Percentiles rank a stretch among this genome's conserved stretches.
Conservation (phyloP, 2,113 vertebrate species). For the Psilopsiagon aymara region DNA sequence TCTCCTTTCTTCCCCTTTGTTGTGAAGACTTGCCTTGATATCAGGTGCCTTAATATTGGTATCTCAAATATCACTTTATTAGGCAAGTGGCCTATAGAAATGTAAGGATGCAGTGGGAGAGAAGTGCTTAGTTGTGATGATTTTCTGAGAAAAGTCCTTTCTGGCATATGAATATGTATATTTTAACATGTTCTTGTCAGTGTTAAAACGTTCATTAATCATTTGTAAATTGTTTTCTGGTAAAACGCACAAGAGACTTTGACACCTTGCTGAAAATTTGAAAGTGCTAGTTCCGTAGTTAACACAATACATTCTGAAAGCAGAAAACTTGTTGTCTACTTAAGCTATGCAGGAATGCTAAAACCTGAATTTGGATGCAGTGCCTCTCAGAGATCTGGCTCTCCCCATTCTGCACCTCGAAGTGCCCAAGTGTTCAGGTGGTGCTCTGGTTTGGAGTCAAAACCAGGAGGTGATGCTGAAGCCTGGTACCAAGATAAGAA, state of each 20-base stretch:
- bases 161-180: not conserved
- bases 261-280: not conserved
- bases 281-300: not conserved
- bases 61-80: not conserved
- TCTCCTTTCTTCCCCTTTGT: not conserved
- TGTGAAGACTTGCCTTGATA: not conserved
- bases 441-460: not conserved
- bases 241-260: not conserved
- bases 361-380: not conserved
- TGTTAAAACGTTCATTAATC: not conserved
- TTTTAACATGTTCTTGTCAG: not conserved
- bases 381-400: not conserved
- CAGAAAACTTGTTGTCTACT: not conserved
- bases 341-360: not conserved
- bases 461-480: not conserved
- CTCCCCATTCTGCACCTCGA: accelerated
- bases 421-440: not conserved
- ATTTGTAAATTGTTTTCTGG: not conserved
- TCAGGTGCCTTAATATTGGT: not conserved
- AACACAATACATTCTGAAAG: not conserved
- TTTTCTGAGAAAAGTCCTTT: not conserved
- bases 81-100: not conserved
- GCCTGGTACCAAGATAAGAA: not conserved
- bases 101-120: not conserved
- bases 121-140: not conserved